Conservation (phyloP, 2,797 vertebrate genomes). For the Lepilemur septentrionalis region DNA sequence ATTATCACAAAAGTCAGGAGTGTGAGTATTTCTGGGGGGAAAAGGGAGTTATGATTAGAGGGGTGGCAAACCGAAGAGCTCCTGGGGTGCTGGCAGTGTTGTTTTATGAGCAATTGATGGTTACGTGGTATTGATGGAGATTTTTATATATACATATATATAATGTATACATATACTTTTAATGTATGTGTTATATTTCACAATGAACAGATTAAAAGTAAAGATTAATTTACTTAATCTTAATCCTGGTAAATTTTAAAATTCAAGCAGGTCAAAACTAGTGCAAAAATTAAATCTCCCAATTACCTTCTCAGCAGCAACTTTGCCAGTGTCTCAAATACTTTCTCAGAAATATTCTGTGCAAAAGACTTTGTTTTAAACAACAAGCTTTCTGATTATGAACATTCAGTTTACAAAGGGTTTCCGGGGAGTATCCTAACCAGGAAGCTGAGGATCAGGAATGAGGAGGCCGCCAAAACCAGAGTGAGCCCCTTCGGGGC, state of each 20-base stretch:
- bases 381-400: background rate
- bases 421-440: background rate
- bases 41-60: background rate
- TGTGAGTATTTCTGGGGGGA: background rate
- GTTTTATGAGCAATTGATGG: background rate
- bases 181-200: background rate
- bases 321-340: background rate
- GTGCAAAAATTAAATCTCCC: background rate
- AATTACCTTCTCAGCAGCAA: background rate
- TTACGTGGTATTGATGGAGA: background rate
- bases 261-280: background rate
- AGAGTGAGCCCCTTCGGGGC: background rate
- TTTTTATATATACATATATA: too few relatives aligned
- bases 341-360: background rate
- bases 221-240: background rate
- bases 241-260: background rate
- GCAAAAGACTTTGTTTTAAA: background rate
- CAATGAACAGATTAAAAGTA: slow-evolving; percentile 1
- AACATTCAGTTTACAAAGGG: background rate
- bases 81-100: background rate
- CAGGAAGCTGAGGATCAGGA: background rate
- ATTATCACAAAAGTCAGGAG: background rate
- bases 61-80: background rate
- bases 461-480: background rate
- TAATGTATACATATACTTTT: background rate